Base-by-base conservation (phyloP, 2,797 vertebrate species). In the Petrocephalus sullivani region DNA sequence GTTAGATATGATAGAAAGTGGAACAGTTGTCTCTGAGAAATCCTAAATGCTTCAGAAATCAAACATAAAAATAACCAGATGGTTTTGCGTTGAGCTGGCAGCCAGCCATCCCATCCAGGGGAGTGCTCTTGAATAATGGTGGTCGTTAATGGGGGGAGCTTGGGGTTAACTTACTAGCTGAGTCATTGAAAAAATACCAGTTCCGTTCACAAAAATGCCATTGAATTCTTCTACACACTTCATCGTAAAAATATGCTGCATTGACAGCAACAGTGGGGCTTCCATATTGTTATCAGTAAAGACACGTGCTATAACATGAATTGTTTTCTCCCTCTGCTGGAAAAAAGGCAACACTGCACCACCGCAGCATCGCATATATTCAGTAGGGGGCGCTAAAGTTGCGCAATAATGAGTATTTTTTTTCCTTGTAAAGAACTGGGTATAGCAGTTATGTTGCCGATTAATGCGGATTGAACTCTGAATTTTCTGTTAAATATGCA, bases 311-410 rank as follows among this genome's bases (percentile, higher is more conserved):
- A 60, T 7, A 54, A 28, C 61, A 41, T 5, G 21, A 37, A 53
- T 41, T 87, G 12, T 8, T 87, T 46, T 81, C 53, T 81, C 53
- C 67, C 14, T 57, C 87, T 87, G 19, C 87, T 81, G 67, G 87
- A 12, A 23, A 28, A 78, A 81, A 81, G 49, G 51, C 51, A 81
- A n/a, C 12, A 19, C 16, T 46, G 49, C 54, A 57, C 12, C 37
- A 33, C 56, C 5, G 19, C 37, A 1, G 10, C 57, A 2, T n/a
- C 49, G 28, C 14, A 49, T 87, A 33, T 92, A 61, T 0, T 94
- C 95, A 94, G 92, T 93, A 92, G 93, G 90, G 92, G 94, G 93
- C 93, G 93, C 92, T 91, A 94, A 87, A 95, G 85, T 58, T 86
- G 57, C 57, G 37, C 57, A 58, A 37, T 41, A 58, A 54, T 54